Evolutionary conservation across 2,888 invertebrate genomes (phyloP), one percentile per base, ranked within the genome.

Genomic region (Lomographa bimaculata): DNA sequence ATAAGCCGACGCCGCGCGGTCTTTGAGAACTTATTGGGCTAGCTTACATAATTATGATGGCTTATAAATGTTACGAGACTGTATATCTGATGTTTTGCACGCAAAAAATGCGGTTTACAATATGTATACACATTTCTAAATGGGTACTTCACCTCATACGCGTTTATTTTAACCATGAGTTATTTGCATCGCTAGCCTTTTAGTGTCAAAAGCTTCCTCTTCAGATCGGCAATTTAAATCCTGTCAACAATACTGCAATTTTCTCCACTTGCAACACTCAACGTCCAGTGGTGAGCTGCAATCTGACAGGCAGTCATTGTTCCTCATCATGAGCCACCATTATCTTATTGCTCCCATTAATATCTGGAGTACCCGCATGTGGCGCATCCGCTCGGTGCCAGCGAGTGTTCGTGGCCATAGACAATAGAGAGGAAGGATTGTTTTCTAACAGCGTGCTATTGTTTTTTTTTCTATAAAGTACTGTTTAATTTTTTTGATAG

Each of bases 311-410:
- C 60, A 60, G 60, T 64, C 71, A 77, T 80, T 80, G 79, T 82
- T 70, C 68, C 24, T 18, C 35, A 41, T 29, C 64, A 69, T 71
- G 64, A 64, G 70, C 64, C 60, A 60, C 74, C 71, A 84, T 83
- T 86, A 84, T 82, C 74, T 79, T 71, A 80, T 85, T 85, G 77
- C 70, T 76, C 67, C 68, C 74, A 79, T 79, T 81, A 77, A 59
- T 55, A 61, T 57, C 62, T 61, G 60, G 63, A 59, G 67, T 63
- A 66, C 84, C 84, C 83, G 83, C 83, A 83, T 83, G 68, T 68
- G 68, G 67, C 57, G 76, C 77, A 76, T 81, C 82, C 82, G 80
- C 73, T 72, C 69, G 68, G n/a, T n/a, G n/a, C n/a, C 61, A 64
- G 60, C 50, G 39, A 34, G 41, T 41, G 66, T 63, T 67, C 79